phyloP scores from a whole-genome alignment of 92 coral and sea anemone species.

The Galaxea fascicularis region DNA sequence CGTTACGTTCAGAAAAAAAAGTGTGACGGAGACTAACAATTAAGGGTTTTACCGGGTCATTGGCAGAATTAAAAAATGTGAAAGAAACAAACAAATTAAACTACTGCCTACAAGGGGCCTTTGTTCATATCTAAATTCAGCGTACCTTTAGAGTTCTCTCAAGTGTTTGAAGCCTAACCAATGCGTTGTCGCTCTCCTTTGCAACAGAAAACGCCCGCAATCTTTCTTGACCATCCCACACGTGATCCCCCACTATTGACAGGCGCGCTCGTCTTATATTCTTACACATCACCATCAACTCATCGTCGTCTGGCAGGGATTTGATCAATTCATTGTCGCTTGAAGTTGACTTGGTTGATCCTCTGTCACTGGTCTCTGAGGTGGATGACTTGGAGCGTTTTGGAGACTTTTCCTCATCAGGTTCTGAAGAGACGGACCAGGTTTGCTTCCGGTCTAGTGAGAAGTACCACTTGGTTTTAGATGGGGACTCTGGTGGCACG shows the following conservation, averaged over 20 bases:
- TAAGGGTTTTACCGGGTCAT: too few relatives aligned
- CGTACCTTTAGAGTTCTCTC: constrained; percentile 88
- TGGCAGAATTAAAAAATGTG: too few relatives aligned
- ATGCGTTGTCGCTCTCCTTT: constrained; percentile 37
- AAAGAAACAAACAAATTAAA: background rate
- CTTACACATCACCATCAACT: constrained; percentile 74
- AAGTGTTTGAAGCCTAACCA: constrained; percentile 71
- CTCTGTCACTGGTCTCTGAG: background rate
- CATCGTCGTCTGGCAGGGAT: constrained; percentile 66
- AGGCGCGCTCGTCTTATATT: constrained; percentile 82
- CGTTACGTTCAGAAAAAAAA: too few relatives aligned
- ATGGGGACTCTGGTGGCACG: constrained; percentile 29
- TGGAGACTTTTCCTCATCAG: constrained; percentile 13
- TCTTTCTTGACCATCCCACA: constrained; percentile 75
- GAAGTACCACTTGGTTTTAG: constrained; percentile 73
- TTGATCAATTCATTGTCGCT: constrained; percentile 26
- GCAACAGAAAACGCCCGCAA: constrained; percentile 76
- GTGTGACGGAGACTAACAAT: too few relatives aligned
- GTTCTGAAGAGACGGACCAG: constrained; percentile 59
- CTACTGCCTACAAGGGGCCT: background rate
- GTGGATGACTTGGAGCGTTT: constrained; percentile 8
- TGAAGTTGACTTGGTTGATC: background rate
- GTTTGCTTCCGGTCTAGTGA: constrained; percentile 57
- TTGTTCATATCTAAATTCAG: background rate
- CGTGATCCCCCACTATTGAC: constrained; percentile 74